Evolutionary conservation across 1,140 invertebrate genomes (phyloP).

Genomic region (Brachionus calyciflorus): DNA sequence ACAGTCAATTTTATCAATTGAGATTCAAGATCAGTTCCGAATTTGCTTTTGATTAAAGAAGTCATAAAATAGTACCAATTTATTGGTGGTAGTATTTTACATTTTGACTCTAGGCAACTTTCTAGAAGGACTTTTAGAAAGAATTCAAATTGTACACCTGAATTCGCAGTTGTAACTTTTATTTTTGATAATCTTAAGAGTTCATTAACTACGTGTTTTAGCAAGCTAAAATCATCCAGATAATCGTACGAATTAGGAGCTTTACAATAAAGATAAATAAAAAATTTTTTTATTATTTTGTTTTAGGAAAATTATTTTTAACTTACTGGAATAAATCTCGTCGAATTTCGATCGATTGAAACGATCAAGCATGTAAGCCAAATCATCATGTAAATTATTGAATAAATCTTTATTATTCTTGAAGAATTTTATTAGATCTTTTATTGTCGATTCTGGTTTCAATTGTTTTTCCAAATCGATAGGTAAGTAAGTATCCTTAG

Average conservation of each 20-base stretch:
- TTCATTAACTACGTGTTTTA: slow-evolving; percentile 25
- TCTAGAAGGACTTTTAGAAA: slow-evolving; percentile 4
- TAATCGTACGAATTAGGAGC: slow-evolving; percentile 40
- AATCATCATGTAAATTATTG: background rate
- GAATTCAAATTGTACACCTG: background rate
- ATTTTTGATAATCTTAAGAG: background rate
- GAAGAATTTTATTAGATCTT: slow-evolving; percentile 23
- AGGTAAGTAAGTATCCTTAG: slow-evolving; percentile 2
- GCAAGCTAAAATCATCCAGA: background rate
- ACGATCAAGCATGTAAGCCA: background rate
- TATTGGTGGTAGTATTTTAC: slow-evolving; percentile 30
- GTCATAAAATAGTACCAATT: slow-evolving; percentile 42
- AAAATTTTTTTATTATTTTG: background rate
- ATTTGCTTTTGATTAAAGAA: slow-evolving; percentile 32
- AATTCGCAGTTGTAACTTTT: background rate
- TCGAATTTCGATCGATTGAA: background rate
- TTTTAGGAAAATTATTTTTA: background rate
- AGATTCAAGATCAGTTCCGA: background rate
- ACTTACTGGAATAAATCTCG: slow-evolving; percentile 17
- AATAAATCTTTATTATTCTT: slow-evolving; percentile 1
- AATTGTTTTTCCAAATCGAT: slow-evolving; percentile 6
- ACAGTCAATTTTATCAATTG: slow-evolving; percentile 25
- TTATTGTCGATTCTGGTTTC: slow-evolving; percentile 33
- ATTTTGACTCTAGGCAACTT: slow-evolving; percentile 4
- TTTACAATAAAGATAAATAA: background rate